phyloP scores from a whole-genome alignment of 2,888 invertebrate genomes.

The Orchesella flavescens region DNA sequence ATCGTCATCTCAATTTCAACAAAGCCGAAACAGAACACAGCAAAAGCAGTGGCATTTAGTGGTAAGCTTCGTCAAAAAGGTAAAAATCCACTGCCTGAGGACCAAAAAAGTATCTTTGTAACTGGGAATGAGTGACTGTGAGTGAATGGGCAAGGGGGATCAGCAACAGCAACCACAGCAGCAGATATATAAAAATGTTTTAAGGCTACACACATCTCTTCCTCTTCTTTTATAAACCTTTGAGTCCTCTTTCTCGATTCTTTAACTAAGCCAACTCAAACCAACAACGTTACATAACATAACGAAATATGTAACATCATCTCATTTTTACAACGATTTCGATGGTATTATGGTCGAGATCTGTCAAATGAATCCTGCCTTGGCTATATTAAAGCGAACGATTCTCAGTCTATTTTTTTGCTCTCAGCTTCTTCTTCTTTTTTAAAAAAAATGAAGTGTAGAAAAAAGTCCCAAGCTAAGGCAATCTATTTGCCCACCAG shows the following conservation, averaged over 20 bases:
- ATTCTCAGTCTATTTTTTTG: neutral
- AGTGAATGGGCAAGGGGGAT: constrained; percentile 25
- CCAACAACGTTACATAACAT: neutral
- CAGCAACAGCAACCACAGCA: neutral
- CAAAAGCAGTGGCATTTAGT: constrained; percentile 48
- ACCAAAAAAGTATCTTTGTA: constrained; percentile 18
- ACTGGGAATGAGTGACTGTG: constrained; percentile 10
- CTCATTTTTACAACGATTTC: neutral
- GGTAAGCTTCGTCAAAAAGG: constrained; percentile 50
- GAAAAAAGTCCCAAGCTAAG: constrained; percentile 17
- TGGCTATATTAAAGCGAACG: neutral
- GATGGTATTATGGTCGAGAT: neutral
- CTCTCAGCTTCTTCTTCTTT: neutral
- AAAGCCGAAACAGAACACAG: constrained; percentile 49
- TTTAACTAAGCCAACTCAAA: constrained; percentile 15
- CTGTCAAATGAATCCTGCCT: constrained; percentile 5
- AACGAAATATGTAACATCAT: constrained; percentile 2
- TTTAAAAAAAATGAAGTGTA: neutral
- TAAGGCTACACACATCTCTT: constrained; percentile 45
- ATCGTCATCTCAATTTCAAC: constrained; percentile 48
- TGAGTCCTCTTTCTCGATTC: constrained; percentile 9
- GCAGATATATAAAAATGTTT: constrained; percentile 42
- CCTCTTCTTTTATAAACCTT: constrained; percentile 3
- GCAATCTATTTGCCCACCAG: neutral
- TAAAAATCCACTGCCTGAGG: constrained; percentile 56